Evolutionary conservation across 2,888 invertebrate species (phyloP), one percentile per base, ranked within the genome.

Genomic region (Apamea monoglypha): DNA sequence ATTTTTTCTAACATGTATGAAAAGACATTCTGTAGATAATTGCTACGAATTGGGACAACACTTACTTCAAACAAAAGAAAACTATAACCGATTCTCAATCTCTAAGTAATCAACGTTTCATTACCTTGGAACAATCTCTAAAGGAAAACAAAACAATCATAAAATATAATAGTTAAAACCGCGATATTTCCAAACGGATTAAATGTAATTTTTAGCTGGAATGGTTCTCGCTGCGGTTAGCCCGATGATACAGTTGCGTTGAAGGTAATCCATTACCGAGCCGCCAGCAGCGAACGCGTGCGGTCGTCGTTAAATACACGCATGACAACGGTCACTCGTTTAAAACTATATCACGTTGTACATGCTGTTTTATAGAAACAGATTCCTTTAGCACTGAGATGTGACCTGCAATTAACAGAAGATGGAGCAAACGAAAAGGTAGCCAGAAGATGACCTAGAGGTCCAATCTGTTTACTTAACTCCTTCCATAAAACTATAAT

Each of bases 401-500:
- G 1, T 67, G 10, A 12, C 36, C 44, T 76, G 32, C 16, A 29
- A 69, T 78, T 14, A 53, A 14, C 32, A 40, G 29, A 29, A 76
- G 18, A 56, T 25, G 6, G 1, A 78, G 6, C n/a, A 44, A 18
- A 47, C 40, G 8, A 44, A 83, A 32, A 36, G 44, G 59, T 47
- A 56, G 21, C n/a, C n/a, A 63, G 61, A 73, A 61, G 36, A 61
- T 83, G 74, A 83, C 84, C 74, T 74, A 53, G 10, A 71, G 47
- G 78, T 53, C 71, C 73, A 75, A 76, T 78, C 82, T 90, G 87
- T 89, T 91, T 88, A 89, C 86, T 78, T 81, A 84, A 85, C 84
- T 88, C 82, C 81, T 90, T 85, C 87, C 89, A 93, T 92, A 92
- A 93, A 94, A 94, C 92, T 92, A 92, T 92, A 92, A 90, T 91